Conservation (phyloP, 1,140 invertebrate genomes). For the Drosophila ananassae region DNA sequence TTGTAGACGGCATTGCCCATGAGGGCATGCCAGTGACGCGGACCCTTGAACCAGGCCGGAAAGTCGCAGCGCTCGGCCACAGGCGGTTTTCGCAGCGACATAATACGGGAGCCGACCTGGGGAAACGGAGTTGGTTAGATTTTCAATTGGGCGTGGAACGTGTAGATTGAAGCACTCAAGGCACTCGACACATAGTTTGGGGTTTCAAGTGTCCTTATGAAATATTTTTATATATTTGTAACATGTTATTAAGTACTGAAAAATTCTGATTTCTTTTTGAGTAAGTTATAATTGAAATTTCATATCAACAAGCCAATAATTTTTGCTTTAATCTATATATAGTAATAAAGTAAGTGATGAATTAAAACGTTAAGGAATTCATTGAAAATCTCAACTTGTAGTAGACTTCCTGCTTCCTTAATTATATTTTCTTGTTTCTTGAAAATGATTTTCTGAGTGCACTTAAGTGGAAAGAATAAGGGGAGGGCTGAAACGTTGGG, state of each 20-base stretch:
- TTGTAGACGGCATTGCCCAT: constrained; percentile 83
- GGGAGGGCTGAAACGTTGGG: neutral
- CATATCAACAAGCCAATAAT: too few species aligned
- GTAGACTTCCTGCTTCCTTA: neutral
- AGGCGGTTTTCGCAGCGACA: constrained; percentile 82
- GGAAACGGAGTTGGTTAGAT: constrained; percentile 13
- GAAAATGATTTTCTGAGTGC: constrained; percentile 31
- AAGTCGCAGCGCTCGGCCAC: constrained; percentile 83
- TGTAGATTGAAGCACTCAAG: neutral
- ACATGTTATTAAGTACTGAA: too few species aligned
- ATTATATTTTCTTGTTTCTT: neutral
- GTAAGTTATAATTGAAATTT: too few species aligned
- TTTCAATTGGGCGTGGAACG: constrained; percentile 2
- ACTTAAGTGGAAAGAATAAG: constrained; percentile 42
- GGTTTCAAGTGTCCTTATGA: neutral
- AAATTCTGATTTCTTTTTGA: too few species aligned
- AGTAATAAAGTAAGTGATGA: too few species aligned
- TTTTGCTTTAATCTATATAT: too few species aligned
- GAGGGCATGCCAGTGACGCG: constrained; percentile 83
- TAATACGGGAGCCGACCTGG: constrained; percentile 83
- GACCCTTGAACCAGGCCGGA: constrained; percentile 83
- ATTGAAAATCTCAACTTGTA: neutral
- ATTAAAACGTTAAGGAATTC: neutral
- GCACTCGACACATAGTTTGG: neutral
- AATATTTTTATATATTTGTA: neutral